Conservation (phyloP, 2,797 vertebrate genomes). For the Streptopelia turtur region DNA sequence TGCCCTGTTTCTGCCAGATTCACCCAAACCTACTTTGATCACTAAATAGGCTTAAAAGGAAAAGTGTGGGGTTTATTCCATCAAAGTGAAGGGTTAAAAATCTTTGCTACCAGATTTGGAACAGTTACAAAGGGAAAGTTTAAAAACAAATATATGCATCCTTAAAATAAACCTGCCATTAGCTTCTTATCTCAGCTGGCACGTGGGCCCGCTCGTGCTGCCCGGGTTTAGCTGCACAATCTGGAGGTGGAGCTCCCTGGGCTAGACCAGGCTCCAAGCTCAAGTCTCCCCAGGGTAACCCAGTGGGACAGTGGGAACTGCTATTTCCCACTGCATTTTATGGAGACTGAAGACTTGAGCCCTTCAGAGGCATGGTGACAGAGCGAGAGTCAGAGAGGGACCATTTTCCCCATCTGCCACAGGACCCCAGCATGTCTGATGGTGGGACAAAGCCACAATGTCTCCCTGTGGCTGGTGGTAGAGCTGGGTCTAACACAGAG, state of each 20-base stretch:
- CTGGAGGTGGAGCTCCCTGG: background rate
- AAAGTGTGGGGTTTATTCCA: background rate
- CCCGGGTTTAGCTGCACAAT: background rate
- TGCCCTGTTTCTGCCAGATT: background rate
- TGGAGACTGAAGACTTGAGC: background rate
- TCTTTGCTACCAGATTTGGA: background rate
- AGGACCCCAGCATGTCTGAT: background rate
- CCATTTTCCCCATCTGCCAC: rapidly evolving
- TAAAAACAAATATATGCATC: slow-evolving; percentile 19
- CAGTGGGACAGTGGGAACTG: rapidly evolving
- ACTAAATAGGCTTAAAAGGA: background rate
- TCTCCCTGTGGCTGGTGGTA: background rate
- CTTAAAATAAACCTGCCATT: slow-evolving; percentile 26
- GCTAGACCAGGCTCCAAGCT: rapidly evolving
- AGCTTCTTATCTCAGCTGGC: background rate
- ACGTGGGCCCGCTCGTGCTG: background rate
- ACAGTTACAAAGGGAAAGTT: background rate
- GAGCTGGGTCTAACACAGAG: rapidly evolving
- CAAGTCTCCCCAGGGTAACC: rapidly evolving
- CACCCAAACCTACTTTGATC: background rate
- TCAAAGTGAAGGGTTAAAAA: background rate
- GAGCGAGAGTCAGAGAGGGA: background rate
- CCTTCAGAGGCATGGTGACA: background rate
- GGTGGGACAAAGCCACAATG: rapidly evolving
- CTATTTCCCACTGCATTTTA: background rate